phyloP scores from a whole-genome alignment of 2,113 vertebrate species.

The Anolis carolinensis region DNA sequence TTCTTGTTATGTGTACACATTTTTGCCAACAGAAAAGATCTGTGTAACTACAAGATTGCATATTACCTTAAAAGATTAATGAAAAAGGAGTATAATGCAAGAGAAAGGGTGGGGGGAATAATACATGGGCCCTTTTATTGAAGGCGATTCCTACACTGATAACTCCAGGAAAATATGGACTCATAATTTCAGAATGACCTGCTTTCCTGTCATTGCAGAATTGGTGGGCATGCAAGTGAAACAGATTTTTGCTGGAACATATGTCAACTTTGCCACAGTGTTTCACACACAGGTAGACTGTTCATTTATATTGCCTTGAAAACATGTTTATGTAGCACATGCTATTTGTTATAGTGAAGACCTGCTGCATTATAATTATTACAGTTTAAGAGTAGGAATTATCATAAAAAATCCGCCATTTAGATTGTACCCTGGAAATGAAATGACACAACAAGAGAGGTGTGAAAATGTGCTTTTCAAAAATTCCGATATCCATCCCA shows the following conservation, averaged over 20 bases:
- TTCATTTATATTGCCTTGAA: not conserved
- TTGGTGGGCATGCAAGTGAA: constrained; percentile 48
- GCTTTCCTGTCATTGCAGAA: constrained; percentile 56
- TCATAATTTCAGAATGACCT: constrained; percentile 13
- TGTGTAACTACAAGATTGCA: not conserved
- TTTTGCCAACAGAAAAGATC: not conserved
- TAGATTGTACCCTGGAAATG: no score
- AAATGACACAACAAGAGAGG: no score
- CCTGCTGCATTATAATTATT: not conserved
- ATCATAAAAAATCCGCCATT: no score
- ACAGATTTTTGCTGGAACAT: constrained; percentile 70
- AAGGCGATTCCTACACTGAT: not conserved
- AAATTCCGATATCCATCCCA: no score
- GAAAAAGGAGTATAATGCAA: not conserved
- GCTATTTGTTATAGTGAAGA: not conserved
- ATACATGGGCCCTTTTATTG: not conserved
- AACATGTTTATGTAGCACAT: not conserved
- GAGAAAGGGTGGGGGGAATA: not conserved
- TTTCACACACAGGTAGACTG: constrained; percentile 40
- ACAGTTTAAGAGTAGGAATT: no score
- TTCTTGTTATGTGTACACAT: not conserved
- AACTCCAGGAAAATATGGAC: not conserved
- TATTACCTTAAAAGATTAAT: not conserved
- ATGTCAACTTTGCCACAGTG: constrained; percentile 60
- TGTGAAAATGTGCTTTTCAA: no score